phyloP scores from a whole-genome alignment of 2,113 vertebrate species.

The Dipodomys ordii region DNA sequence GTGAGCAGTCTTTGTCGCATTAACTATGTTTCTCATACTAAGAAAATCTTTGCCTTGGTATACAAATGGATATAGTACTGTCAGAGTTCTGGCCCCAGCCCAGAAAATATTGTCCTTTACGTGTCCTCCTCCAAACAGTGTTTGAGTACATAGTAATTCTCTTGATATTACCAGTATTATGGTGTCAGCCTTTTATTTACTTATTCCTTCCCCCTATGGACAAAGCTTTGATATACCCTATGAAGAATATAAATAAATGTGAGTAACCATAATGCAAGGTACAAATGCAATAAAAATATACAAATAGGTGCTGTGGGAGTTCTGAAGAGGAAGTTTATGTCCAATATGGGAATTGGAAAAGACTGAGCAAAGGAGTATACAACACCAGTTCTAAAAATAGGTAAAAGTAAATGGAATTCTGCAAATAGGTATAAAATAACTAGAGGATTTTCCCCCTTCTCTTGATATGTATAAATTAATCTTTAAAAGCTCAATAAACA shows the following conservation, averaged over 20 bases:
- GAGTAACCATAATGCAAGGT: neutral
- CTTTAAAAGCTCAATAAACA: slow-evolving; percentile 26
- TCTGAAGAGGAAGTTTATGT: slow-evolving; percentile 19
- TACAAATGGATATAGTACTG: too few relatives aligned
- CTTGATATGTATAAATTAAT: neutral
- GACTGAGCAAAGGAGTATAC: neutral
- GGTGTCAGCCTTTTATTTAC: neutral
- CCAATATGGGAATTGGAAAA: neutral
- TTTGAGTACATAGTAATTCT: neutral
- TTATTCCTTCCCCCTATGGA: neutral
- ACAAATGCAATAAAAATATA: neutral
- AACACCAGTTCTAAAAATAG: neutral
- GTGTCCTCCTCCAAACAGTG: neutral
- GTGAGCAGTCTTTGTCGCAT: neutral
- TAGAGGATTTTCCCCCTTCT: neutral
- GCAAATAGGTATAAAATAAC: slow-evolving; percentile 25
- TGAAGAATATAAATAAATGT: neutral
- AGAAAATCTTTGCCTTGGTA: too few relatives aligned
- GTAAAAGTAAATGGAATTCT: neutral
- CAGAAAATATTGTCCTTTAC: slow-evolving; percentile 8
- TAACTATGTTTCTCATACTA: neutral
- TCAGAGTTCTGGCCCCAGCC: neutral
- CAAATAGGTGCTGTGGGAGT: neutral
- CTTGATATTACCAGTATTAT: neutral
- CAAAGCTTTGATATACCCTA: neutral